A percentile compares a stretch with the other conserved stretches of the same genome.
phyloP scores from a whole-genome alignment of 2,888 invertebrate species.

The Drosophila planitibia region DNA sequence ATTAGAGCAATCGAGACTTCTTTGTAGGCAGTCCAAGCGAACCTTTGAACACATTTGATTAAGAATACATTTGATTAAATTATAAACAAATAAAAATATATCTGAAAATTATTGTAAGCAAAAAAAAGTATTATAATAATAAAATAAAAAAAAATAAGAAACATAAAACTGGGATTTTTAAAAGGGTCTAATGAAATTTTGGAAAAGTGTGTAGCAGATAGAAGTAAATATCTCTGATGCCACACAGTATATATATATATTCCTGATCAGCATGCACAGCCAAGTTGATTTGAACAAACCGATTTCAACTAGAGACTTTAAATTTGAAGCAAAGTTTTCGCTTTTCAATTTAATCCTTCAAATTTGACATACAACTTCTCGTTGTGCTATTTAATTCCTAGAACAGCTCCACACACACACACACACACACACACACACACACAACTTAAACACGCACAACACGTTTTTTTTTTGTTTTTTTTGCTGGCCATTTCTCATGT shows the following conservation, averaged over 20 bases:
- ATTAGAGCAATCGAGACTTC: constrained; percentile 23
- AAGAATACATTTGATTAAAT: background rate
- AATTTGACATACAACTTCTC: background rate
- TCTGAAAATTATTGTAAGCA: background rate
- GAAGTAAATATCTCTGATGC: accelerated
- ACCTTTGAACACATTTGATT: too few relatives aligned
- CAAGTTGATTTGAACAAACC: background rate
- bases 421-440: background rate
- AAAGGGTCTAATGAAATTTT: accelerated
- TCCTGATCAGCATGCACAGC: background rate
- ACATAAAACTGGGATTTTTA: background rate
- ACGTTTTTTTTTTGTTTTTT: background rate
- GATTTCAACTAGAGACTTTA: background rate
- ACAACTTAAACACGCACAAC: constrained; percentile 12
- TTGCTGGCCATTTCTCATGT: background rate
- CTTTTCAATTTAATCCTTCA: background rate
- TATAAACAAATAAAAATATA: background rate
- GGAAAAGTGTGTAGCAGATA: background rate
- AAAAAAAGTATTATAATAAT: background rate
- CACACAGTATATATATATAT: background rate
- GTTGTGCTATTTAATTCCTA: background rate
- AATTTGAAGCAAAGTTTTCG: background rate
- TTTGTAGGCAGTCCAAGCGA: background rate
- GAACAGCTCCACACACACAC: background rate
- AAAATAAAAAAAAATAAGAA: background rate